phyloP scores from a whole-genome alignment of 2,888 invertebrate genomes.

The Alloplasta piceator region DNA sequence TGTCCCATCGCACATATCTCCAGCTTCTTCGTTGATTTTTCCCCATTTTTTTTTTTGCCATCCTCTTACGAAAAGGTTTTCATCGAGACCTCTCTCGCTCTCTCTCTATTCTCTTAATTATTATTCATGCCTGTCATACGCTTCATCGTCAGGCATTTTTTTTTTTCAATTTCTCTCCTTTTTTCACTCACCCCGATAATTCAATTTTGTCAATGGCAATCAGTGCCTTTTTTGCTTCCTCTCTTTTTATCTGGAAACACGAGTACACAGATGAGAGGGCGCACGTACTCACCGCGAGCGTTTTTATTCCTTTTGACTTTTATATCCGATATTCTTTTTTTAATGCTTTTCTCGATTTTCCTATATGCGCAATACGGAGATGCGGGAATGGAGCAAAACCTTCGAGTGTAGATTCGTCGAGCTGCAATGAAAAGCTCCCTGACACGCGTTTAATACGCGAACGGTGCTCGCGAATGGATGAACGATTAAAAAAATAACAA shows the following conservation, averaged over 20 bases:
- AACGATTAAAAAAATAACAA: constrained; percentile 26
- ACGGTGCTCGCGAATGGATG: constrained; percentile 33
- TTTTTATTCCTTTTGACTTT: constrained; percentile 17
- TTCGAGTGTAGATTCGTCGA: constrained; percentile 18
- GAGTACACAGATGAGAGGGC: too few species aligned
- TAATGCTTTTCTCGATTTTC: constrained; percentile 36
- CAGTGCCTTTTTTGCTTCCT: constrained; percentile 17
- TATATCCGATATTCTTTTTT: constrained; percentile 2
- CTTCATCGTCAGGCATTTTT: background rate
- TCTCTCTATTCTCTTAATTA: constrained; percentile 2
- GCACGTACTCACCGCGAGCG: background rate
- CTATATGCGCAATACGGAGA: background rate
- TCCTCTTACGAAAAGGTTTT: constrained; percentile 9
- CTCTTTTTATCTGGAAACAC: too few species aligned
- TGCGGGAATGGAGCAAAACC: background rate
- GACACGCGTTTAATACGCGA: constrained; percentile 51
- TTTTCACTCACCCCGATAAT: constrained; percentile 26
- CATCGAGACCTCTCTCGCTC: background rate
- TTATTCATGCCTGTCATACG: constrained; percentile 8
- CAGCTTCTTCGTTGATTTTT: constrained; percentile 24
- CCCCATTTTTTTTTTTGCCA: background rate
- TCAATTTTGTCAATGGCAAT: constrained; percentile 47
- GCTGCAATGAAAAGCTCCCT: constrained; percentile 47
- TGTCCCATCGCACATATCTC: constrained; percentile 2
- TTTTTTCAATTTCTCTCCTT: background rate